Conservation (phyloP, 2,797 vertebrate species). For the Sarcophilus harrisii region DNA sequence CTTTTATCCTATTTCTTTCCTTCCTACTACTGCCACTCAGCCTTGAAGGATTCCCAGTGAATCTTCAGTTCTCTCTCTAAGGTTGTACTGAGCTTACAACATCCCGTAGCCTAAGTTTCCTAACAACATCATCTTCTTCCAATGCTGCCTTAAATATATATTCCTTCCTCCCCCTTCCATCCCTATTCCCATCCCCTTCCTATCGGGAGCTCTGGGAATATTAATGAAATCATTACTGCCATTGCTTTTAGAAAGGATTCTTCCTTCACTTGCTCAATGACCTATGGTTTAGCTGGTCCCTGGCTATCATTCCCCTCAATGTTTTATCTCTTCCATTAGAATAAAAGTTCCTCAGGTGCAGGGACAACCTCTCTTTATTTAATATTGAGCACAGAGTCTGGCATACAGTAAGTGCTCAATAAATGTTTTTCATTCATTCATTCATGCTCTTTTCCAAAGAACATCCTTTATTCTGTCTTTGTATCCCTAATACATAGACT, state of each 20-base stretch:
- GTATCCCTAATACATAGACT: background rate
- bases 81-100: background rate
- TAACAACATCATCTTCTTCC: background rate
- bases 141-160: background rate
- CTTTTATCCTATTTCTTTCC: background rate
- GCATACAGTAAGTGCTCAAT: background rate
- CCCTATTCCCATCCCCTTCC: background rate
- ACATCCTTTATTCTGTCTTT: background rate
- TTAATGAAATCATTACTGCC: background rate
- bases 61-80: background rate
- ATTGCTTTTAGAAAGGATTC: background rate
- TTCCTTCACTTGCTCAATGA: background rate
- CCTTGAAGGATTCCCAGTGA: background rate
- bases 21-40: background rate
- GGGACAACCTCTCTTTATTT: background rate
- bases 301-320: background rate
- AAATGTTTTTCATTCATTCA: background rate
- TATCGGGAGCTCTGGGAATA: background rate
- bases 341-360: background rate
- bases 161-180: background rate
- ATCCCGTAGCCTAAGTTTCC: background rate
- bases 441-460: background rate
- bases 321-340: background rate
- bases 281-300: background rate
- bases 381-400: background rate